A percentile compares a stretch with the other conserved stretches of the same genome.
Evolutionary conservation across 2,888 invertebrate genomes (phyloP).

Genomic region (Agonopterix subpropinquella): DNA sequence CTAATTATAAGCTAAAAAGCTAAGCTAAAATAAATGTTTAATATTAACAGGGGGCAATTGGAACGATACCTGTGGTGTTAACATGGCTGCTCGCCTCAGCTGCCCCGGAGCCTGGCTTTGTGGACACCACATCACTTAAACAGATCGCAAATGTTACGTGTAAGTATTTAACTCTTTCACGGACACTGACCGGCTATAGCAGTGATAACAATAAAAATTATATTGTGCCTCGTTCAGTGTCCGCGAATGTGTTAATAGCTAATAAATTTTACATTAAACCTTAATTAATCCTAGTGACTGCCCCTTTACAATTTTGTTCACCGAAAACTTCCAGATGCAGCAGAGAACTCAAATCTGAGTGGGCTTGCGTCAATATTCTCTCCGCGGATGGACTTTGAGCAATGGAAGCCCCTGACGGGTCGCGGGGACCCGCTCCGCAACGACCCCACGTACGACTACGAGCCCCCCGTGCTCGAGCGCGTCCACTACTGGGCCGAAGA

Average conservation of each 20-base stretch:
- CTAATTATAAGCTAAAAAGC: not conserved
- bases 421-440: slow-evolving; percentile 88
- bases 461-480: slow-evolving; percentile 85
- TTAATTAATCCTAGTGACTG: not conserved
- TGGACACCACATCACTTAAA: slow-evolving; percentile 18
- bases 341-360: slow-evolving; percentile 30
- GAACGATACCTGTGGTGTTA: slow-evolving; percentile 13
- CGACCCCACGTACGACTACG: slow-evolving; percentile 90
- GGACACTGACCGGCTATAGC: too few species aligned
- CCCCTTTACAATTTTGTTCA: too few species aligned
- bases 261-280: too few species aligned
- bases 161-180: too few species aligned
- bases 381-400: slow-evolving; percentile 88
- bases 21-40: too few species aligned
- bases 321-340: slow-evolving; percentile 35
- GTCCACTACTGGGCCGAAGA: slow-evolving; percentile 89
- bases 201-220: too few species aligned
- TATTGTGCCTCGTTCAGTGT: too few species aligned
- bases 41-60: slow-evolving; percentile 15
- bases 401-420: slow-evolving; percentile 87
- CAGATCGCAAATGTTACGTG: slow-evolving; percentile 22
- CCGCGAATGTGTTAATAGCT: too few species aligned
- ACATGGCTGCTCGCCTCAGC: slow-evolving; percentile 16
- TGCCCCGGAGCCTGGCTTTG: slow-evolving; percentile 13
- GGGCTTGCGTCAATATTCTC: slow-evolving; percentile 73